Evolutionary conservation across 1,140 invertebrate species (phyloP), one percentile per base, ranked within the genome.

Genomic region (Drosophila sproati): DNA sequence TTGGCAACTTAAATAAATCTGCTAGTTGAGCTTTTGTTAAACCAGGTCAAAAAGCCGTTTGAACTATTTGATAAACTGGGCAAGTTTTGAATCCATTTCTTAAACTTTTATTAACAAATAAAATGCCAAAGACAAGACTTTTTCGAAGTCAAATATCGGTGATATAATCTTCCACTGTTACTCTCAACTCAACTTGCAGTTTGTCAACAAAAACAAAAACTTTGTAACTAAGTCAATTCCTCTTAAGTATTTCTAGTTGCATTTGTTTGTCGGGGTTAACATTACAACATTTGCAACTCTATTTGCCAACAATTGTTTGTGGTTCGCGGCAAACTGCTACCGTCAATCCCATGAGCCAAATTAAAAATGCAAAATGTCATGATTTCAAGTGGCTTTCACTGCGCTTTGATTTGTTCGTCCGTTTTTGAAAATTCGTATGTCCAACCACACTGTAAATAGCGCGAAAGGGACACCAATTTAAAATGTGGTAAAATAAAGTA

Each of bases 281-380:
- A 60, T 60, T 34, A 47, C 6, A 43, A 31, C 45, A 61, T 37
- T 8, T 43, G 31, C 31, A 61, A 20, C 31, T 50, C 47, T 57
- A 70, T 62, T 74, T 61, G 72, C 43, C 64, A 74, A 56, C 64
- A 55, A 55, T 74, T 74, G 72, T 74, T 74, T 74, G 72, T 37
- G 72, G 66, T 34, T 56, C 70, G 57, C 57, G 4, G 37, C 7
- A 8, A 31, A 32, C 37, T 35, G 50, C 31, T 43, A 37, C 57
- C 57, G 72, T 62, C 71, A 73, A 69, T 70, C 72, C 57, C 72
- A 20, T 8, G 43, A 55, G 66, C 39, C 37, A 43, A 70, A 70
- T 74, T 74, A 70, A 74, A 74, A 74, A 74, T 74, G 66, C 72
- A 68, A 70, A 74, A 70, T 74, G 66, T 62, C 37, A 43, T 48